These are phyloP conservation scores for Eleutherodactylus coqui DNA, from an alignment of 2,797 vertebrate genomes.

Conservation along the genomic window DNA sequence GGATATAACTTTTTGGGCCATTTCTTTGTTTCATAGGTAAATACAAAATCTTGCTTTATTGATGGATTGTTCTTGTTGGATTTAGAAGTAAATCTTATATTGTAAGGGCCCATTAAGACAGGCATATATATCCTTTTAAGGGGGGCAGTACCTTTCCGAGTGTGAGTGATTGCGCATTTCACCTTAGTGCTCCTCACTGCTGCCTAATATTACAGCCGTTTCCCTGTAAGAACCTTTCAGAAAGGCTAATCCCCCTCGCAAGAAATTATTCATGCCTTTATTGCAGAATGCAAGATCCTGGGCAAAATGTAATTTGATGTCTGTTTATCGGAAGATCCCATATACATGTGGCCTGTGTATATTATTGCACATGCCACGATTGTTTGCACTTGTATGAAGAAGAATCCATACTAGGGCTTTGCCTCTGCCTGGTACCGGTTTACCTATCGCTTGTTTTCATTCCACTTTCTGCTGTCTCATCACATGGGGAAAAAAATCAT, in stretches of 20 bases:
- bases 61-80: no score
- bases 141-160: not conserved
- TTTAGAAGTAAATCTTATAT: no score
- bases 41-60: no score
- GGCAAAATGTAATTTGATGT: constrained; percentile 15
- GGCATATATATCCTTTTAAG: no score
- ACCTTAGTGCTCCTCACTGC: not conserved
- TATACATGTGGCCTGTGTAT: not conserved
- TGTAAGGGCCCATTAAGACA: no score
- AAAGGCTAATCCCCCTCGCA: not conserved
- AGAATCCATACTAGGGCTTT: not conserved
- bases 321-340: constrained; percentile 17
- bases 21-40: not conserved
- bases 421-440: not conserved
- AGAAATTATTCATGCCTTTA: not conserved
- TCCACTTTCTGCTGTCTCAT: not conserved
- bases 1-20: not conserved
- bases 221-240: not conserved
- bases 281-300: constrained; percentile 12
- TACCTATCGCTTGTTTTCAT: not conserved
- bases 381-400: not conserved
- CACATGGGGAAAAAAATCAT: not conserved
- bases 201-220: not conserved
- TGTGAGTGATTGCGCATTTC: not conserved
- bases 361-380: constrained; percentile 7